Percentiles rank a stretch among this genome's conserved stretches.
Evolutionary conservation across 2,797 vertebrate genomes (phyloP).

Genomic region (Amblyraja radiata): DNA sequence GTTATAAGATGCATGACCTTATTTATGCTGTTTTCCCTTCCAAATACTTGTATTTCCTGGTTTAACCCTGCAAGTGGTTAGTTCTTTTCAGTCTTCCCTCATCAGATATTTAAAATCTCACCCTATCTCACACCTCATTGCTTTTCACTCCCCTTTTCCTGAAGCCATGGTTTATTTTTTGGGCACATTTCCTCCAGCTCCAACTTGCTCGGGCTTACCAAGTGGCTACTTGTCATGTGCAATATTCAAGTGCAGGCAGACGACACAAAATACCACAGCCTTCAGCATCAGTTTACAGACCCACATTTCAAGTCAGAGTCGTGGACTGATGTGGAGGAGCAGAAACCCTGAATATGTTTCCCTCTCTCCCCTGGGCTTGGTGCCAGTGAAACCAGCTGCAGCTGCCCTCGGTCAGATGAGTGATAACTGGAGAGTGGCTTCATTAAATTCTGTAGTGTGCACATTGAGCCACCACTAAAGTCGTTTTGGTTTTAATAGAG

Average conservation of each 20-base stretch:
- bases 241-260: neutral
- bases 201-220: neutral
- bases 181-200: neutral
- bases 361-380: neutral
- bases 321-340: neutral
- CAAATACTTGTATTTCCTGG: neutral
- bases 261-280: neutral
- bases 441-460: neutral
- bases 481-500: too few species aligned
- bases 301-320: neutral
- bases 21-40: neutral
- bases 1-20: neutral
- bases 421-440: neutral
- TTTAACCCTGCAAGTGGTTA: neutral
- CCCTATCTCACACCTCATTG: neutral
- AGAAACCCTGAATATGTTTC: neutral
- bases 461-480: too few species aligned
- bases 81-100: neutral
- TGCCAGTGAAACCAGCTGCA: neutral
- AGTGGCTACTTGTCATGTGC: neutral
- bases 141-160: conserved; percentile 14
- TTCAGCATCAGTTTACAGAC: neutral
- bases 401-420: neutral
- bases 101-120: neutral
- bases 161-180: neutral